A percentile compares a stretch with the other conserved stretches of the same genome.
Evolutionary conservation across 2,888 invertebrate genomes (phyloP).

Genomic region (Xanthia togata): DNA sequence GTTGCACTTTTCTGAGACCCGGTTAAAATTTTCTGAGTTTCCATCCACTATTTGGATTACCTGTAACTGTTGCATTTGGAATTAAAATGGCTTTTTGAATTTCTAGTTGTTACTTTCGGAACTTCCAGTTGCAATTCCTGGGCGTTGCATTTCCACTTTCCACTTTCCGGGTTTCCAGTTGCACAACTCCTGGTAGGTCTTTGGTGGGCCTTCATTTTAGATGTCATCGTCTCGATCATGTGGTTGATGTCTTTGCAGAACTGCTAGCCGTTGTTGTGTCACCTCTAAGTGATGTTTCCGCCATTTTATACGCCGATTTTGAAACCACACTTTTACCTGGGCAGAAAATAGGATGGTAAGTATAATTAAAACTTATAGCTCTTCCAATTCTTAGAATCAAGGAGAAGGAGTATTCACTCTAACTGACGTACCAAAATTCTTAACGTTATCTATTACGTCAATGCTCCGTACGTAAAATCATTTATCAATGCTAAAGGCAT

Average conservation of each 20-base stretch:
- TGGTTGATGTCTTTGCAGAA: slow-evolving; percentile 86
- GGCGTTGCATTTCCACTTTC: neutral
- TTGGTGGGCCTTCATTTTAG: slow-evolving; percentile 44
- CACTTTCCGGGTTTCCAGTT: neutral
- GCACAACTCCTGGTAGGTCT: neutral
- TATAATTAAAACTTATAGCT: neutral
- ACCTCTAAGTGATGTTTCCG: slow-evolving; percentile 98
- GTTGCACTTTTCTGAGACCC: neutral
- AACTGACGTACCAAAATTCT: neutral
- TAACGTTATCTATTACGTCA: too few species aligned
- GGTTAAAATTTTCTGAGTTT: neutral
- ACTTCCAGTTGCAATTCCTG: neutral
- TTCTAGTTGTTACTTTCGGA: too few species aligned
- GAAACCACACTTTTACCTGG: slow-evolving; percentile 97
- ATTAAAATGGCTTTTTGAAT: too few species aligned
- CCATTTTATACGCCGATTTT: slow-evolving; percentile 98
- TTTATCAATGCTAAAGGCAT: too few species aligned
- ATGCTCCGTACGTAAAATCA: too few species aligned
- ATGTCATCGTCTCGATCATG: slow-evolving; percentile 83
- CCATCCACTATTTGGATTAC: neutral
- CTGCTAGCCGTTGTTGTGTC: slow-evolving; percentile 95
- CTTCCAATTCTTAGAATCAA: neutral
- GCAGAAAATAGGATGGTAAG: slow-evolving; percentile 33
- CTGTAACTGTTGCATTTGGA: neutral
- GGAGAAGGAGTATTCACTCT: neutral